Base-by-base conservation (phyloP, 1,140 invertebrate species). In the Mizuhopecten yessoensis region DNA sequence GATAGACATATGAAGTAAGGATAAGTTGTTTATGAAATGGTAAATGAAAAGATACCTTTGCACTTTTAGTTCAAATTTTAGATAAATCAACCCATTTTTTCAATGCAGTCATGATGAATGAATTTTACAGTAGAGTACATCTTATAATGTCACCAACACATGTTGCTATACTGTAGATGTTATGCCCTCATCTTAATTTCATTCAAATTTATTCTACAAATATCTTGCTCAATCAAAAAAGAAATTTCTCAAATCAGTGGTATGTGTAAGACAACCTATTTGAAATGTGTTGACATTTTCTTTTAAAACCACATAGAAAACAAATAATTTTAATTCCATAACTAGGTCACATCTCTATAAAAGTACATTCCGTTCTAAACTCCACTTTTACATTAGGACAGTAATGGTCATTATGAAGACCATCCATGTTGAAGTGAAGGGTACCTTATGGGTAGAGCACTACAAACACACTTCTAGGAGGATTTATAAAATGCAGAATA, bases 41-140 rank as follows among this genome's bases (percentile, higher is more conserved):
- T 29, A 23, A 75, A 1, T n/a, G 17, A 45, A 75, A 75, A 75
- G n/a, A 29, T 75, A 75, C 23, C 57, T 75, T 75, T 75, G 57
- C 57, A 75, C 57, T 75, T 75, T 75, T 75, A 75, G 5, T 75
- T n/a, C 57, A 75, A 29, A 75, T 75, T 75, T 75, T 75, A 75
- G 23, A 75, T 75, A 75, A 75, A 75, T 75, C 57, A 75, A 75
- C 57, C 29, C 2, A 75, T 75, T 75, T 75, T 75, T 75, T 29
- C n/a, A 75, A 75, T 2, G 0, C 57, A n/a, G 57, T n/a, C 57
- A 75, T 75, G 57, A 75, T 75, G 17, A 75, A 75, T 75, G 57
- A 17, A 75, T n/a, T 75, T 75, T 1, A 75, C 23, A 5, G 5
- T 75, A 45, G 57, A 75, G 57, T 75, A 75, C 57, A n/a, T n/a